Evolutionary conservation across 2,888 invertebrate species (phyloP).

Genomic region (Erynnis tages): DNA sequence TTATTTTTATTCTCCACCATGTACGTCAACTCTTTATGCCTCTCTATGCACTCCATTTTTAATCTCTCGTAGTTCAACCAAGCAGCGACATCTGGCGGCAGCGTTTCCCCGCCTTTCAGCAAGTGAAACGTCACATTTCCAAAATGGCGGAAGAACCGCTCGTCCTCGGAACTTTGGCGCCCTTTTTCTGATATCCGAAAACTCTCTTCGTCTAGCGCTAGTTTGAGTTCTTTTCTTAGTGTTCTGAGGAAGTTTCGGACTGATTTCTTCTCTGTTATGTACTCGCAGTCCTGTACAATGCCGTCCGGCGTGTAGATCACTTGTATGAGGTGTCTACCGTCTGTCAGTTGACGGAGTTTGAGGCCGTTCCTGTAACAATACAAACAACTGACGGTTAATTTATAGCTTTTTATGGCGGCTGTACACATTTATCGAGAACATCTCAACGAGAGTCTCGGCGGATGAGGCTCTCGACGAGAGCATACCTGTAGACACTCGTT

Average conservation of each 20-base stretch:
- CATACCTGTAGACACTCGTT: too few species aligned
- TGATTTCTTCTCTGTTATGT: constrained; percentile 77
- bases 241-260: constrained; percentile 82
- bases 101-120: constrained; percentile 65
- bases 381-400: too few species aligned
- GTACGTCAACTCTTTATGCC: constrained; percentile 63
- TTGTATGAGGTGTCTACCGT: constrained; percentile 85
- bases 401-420: too few species aligned
- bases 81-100: constrained; percentile 73
- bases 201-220: constrained; percentile 63
- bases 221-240: constrained; percentile 80
- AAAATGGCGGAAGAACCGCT: constrained; percentile 66
- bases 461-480: too few species aligned
- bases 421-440: too few species aligned
- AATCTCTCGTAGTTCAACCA: constrained; percentile 83
- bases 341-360: constrained; percentile 85
- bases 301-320: constrained; percentile 84
- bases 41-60: constrained; percentile 77
- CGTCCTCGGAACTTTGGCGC: constrained; percentile 44
- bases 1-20: constrained; percentile 63
- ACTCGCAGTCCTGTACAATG: constrained; percentile 85
- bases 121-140: constrained; percentile 80
- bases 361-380: constrained; percentile 78
- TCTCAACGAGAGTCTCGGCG: too few species aligned
- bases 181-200: constrained; percentile 53